phyloP scores from a whole-genome alignment of 2,113 vertebrate species.

The Glareola pratincola region DNA sequence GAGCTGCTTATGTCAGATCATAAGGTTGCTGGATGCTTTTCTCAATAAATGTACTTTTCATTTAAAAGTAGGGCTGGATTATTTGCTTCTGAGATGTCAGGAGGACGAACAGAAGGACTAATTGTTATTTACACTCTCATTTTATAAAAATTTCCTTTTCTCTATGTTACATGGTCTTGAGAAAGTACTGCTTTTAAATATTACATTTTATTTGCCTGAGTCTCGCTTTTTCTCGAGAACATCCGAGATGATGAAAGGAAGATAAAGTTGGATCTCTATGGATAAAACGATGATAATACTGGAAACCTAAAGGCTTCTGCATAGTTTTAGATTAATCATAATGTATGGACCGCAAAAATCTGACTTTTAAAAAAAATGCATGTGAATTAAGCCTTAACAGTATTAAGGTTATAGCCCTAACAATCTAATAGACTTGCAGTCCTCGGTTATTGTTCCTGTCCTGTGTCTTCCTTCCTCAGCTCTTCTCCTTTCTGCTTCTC shows the following conservation, averaged over 20 bases:
- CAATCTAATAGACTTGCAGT: background rate
- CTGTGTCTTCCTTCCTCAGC: background rate
- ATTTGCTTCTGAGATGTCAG: background rate
- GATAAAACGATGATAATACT: background rate
- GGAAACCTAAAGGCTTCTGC: background rate
- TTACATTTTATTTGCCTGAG: background rate
- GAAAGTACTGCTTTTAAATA: background rate
- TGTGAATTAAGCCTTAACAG: background rate
- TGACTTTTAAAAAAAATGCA: fast-evolving
- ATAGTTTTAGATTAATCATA: background rate
- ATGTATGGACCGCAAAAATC: background rate
- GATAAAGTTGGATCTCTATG: background rate
- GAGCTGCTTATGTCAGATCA: background rate
- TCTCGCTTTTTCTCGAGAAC: background rate
- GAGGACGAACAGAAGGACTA: background rate
- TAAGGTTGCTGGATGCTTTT: background rate
- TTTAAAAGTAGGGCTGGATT: background rate
- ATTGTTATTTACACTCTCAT: background rate
- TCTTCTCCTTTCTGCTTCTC: background rate
- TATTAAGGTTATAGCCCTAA: background rate
- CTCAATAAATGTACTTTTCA: background rate
- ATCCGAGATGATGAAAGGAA: background rate
- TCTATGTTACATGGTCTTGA: fast-evolving
- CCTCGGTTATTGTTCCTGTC: background rate
- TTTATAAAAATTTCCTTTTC: background rate